Conservation (phyloP, 53 echinoderm and acorn worm genomes). For the Apostichopus leukothele region DNA sequence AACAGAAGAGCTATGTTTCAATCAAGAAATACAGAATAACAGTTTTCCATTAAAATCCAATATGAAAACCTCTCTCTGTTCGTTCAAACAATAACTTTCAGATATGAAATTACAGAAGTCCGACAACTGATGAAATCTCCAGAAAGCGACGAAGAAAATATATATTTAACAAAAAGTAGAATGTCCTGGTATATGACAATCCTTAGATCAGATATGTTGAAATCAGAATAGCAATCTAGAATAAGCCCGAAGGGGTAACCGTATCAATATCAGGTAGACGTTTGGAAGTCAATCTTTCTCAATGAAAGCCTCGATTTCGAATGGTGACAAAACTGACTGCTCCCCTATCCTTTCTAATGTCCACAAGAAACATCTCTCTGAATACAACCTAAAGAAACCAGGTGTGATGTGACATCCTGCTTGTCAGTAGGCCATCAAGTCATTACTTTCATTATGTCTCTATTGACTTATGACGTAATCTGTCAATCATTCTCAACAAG, state of each 20-base stretch:
- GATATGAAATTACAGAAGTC: slow-evolving; percentile 35
- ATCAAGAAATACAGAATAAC: too few species aligned
- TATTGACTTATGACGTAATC: slow-evolving; percentile 81
- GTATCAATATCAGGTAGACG: slow-evolving; percentile 50
- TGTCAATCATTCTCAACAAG: slow-evolving; percentile 86
- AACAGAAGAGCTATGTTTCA: too few species aligned
- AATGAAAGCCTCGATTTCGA: slow-evolving; percentile 44
- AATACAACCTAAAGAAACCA: slow-evolving; percentile 19
- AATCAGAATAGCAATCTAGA: slow-evolving; percentile 13
- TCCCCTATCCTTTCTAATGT: not conserved
- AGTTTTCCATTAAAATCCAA: not conserved
- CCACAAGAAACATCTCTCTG: slow-evolving; percentile 42
- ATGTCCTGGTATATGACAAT: not conserved
- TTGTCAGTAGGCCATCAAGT: slow-evolving; percentile 80
- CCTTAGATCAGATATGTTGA: slow-evolving; percentile 7
- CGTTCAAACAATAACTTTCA: not conserved
- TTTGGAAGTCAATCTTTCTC: slow-evolving; percentile 39
- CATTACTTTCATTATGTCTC: slow-evolving; percentile 73
- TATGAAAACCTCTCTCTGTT: not conserved
- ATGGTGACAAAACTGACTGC: slow-evolving; percentile 35
- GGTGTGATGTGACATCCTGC: slow-evolving; percentile 46
- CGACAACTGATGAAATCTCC: not conserved
- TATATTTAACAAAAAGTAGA: slow-evolving; percentile 1
- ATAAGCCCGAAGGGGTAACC: not conserved
- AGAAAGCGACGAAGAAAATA: not conserved